Percentiles rank a stretch among this genome's conserved stretches.
Conservation (phyloP, 1,140 invertebrate genomes). For the Halesus radiatus region DNA sequence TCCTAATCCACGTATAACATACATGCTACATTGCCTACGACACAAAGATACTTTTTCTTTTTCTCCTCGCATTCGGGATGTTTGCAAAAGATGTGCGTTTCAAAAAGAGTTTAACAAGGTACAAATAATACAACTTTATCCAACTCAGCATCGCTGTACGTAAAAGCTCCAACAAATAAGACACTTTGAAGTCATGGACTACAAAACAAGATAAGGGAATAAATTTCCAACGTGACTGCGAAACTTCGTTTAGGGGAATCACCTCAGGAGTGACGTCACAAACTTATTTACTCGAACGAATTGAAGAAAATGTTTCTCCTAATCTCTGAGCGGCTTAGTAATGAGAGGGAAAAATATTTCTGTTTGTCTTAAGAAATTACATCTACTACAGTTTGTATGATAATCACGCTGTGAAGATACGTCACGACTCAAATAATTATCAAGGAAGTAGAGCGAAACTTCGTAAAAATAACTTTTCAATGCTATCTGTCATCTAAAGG, state of each 20-base stretch:
- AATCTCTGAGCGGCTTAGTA: slow-evolving; percentile 24
- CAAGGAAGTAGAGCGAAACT: background rate
- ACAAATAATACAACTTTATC: slow-evolving; percentile 13
- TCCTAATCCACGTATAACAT: too few species aligned
- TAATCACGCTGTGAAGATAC: slow-evolving; percentile 5
- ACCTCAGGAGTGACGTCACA: slow-evolving; percentile 30
- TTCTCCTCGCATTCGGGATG: too few species aligned
- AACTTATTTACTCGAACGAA: slow-evolving; percentile 26
- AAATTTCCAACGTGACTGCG: slow-evolving; percentile 32
- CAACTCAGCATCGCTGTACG: background rate
- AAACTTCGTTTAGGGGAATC: slow-evolving; percentile 34
- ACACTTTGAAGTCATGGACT: slow-evolving; percentile 27
- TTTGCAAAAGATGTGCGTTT: background rate
- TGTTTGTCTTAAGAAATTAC: slow-evolving; percentile 32
- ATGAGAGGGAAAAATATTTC: slow-evolving; percentile 34
- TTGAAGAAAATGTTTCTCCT: slow-evolving; percentile 19
- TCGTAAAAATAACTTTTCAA: background rate
- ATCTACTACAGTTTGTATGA: slow-evolving; percentile 34
- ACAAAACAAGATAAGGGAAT: slow-evolving; percentile 33
- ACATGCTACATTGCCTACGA: too few species aligned
- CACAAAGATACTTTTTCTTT: too few species aligned
- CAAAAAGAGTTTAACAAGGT: background rate
- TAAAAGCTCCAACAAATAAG: slow-evolving; percentile 23
- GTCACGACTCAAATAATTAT: slow-evolving; percentile 32
- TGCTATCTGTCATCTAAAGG: background rate